phyloP scores from a whole-genome alignment of 2,888 invertebrate genomes.

The Drosophila diplacantha region DNA sequence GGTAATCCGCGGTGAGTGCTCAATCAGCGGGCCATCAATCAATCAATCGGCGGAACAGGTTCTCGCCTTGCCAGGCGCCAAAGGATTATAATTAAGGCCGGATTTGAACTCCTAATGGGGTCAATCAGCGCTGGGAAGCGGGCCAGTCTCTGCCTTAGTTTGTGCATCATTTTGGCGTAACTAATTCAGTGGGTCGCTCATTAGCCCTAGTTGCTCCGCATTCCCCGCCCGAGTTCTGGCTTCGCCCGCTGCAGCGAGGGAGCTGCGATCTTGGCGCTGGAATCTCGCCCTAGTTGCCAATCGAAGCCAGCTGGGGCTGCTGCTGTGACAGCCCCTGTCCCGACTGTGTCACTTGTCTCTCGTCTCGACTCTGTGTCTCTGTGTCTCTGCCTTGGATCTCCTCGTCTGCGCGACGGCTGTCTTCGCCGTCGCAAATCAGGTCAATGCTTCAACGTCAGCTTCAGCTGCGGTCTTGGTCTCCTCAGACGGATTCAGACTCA shows the following conservation, averaged over 20 bases:
- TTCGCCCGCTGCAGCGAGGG: conserved; percentile 14
- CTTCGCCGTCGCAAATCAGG: conserved; percentile 50
- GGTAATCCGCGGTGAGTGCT: conserved; percentile 20
- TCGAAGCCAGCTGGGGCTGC: conserved; percentile 49
- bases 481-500: conserved; percentile 7
- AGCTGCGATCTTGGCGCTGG: conserved; percentile 7
- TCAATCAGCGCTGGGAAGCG: not conserved
- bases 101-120: not conserved
- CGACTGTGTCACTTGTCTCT: conserved; percentile 17
- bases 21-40: conserved; percentile 26
- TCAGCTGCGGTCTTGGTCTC: conserved; percentile 42
- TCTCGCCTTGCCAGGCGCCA: conserved; percentile 1
- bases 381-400: conserved; percentile 1
- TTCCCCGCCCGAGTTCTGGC: not conserved
- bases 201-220: not conserved
- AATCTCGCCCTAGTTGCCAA: conserved; percentile 49
- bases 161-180: not conserved
- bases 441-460: conserved; percentile 54
- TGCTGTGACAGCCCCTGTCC: conserved; percentile 32
- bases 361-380: conserved; percentile 6
- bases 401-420: conserved; percentile 26
- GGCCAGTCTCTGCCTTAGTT: not conserved
- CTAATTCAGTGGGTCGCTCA: not conserved
- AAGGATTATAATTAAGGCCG: conserved; percentile 15
- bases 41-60: conserved; percentile 17